Conservation (phyloP, 2,888 invertebrate genomes). For the Drosophila fulvimacula region DNA sequence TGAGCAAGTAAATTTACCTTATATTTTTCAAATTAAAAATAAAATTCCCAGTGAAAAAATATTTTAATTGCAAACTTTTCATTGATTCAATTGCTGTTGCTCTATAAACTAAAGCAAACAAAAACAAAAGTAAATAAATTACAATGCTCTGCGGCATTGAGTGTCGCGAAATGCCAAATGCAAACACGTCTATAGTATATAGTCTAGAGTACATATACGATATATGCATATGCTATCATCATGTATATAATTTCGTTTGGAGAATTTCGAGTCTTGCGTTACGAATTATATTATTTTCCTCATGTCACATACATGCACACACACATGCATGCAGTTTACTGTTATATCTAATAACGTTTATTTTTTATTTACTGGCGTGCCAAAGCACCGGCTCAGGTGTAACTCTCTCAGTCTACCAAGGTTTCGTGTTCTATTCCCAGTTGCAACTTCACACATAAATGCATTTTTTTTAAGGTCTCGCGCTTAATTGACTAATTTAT, state of each 20-base stretch:
- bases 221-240: neutral
- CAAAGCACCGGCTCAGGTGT: conserved; percentile 19
- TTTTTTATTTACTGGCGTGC: conserved; percentile 16
- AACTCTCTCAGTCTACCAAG: conserved; percentile 29
- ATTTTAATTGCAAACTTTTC: neutral
- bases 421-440: conserved; percentile 20
- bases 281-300: conserved; percentile 17
- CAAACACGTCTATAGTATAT: conserved; percentile 4
- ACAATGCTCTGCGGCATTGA: neutral
- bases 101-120: neutral
- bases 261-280: conserved; percentile 17
- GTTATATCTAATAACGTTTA: conserved; percentile 36
- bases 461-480: conserved; percentile 10
- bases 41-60: neutral
- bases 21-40: neutral
- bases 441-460: conserved; percentile 41
- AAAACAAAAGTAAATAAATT: neutral
- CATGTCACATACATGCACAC: neutral
- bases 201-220: neutral
- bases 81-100: neutral
- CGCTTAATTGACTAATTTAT: conserved; percentile 21
- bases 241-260: neutral
- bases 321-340: conserved; percentile 35
- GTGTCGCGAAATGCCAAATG: neutral
- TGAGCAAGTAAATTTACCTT: neutral